Base-by-base conservation (phyloP, 2,797 vertebrate genomes). In the Takifugu ocellatus region DNA sequence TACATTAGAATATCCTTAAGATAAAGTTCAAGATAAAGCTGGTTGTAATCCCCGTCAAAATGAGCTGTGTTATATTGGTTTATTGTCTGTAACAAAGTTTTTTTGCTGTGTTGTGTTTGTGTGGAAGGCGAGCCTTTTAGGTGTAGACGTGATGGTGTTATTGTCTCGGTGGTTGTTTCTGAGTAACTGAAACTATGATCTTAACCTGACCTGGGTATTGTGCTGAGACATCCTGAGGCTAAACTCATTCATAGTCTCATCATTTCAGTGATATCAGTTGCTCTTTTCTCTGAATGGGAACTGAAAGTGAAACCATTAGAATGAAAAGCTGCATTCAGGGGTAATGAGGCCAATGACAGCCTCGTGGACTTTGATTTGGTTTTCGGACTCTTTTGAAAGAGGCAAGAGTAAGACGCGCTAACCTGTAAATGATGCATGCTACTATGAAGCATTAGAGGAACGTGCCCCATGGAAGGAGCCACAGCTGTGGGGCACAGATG, bases 21-120 rank as follows among this genome's bases (percentile, higher is more conserved):
- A 12, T 39, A 39, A 39, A 10, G 12, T 39, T 39, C 36, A 14
- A 39, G 11, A 12, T 39, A 14, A 39, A 45, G 49, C 52, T 54
- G 59, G 31, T 21, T 56, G 44, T 49, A 48, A 59, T 56, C 65
- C 65, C 52, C 66, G 74, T 66, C 21, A 71, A 79, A 39, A 61
- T 59, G 49, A 33, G 31, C 31, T 10, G 10, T 7, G 31, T 33
- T 3, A 33, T 33, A 33, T 33, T 33, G 31, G 7, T 33, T 33
- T 33, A 33, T 33, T 33, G 10, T 33, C 31, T 2, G 7, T 33
- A 10, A 33, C 8, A 33, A 10, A 9, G 8, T 33, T 33, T 33
- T 10, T 2, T 33, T 33, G 31, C 10, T 33, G 8, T 10, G 10
- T 3, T 33, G 31, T 7, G 27, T 5, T 29, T 29, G 3, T 1